Percentiles rank a stretch among this genome's conserved stretches.
Conservation (phyloP, 2,888 invertebrate species). For the Didymodactylos carnosus region DNA sequence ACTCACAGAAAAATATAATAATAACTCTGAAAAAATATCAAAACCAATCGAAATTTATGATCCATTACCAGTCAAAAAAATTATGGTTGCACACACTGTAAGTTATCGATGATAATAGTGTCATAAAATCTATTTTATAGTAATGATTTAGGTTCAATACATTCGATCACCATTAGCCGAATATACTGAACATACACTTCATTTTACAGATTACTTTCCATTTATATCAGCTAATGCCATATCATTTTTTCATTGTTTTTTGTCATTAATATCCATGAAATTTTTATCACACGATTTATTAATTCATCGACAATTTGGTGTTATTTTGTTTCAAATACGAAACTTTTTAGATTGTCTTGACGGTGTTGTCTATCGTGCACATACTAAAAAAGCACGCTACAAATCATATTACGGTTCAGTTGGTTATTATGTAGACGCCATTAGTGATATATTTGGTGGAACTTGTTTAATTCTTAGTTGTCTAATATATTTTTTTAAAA, state of each 20-base stretch:
- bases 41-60: not conserved
- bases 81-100: slow-evolving; percentile 6
- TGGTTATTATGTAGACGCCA: slow-evolving; percentile 11
- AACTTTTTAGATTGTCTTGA: slow-evolving; percentile 12
- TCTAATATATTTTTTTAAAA: slow-evolving; percentile 1
- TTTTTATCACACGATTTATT: slow-evolving; percentile 1
- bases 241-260: slow-evolving; percentile 1
- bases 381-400: slow-evolving; percentile 3
- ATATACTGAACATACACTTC: not conserved
- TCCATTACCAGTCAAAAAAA: slow-evolving; percentile 7
- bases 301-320: slow-evolving; percentile 7
- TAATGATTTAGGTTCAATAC: not conserved
- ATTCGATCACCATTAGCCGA: slow-evolving; percentile 10
- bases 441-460: slow-evolving; percentile 11
- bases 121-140: not conserved
- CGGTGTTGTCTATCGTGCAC: slow-evolving; percentile 8
- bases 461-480: not conserved
- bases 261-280: not conserved
- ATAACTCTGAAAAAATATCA: not conserved
- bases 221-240: slow-evolving; percentile 6
- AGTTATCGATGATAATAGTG: not conserved
- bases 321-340: slow-evolving; percentile 5
- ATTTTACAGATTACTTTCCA: slow-evolving; percentile 6
- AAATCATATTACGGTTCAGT: slow-evolving; percentile 4
- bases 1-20: too few relatives aligned